Base-by-base conservation (phyloP, 2,797 vertebrate genomes). In the Denticeps clupeoides region DNA sequence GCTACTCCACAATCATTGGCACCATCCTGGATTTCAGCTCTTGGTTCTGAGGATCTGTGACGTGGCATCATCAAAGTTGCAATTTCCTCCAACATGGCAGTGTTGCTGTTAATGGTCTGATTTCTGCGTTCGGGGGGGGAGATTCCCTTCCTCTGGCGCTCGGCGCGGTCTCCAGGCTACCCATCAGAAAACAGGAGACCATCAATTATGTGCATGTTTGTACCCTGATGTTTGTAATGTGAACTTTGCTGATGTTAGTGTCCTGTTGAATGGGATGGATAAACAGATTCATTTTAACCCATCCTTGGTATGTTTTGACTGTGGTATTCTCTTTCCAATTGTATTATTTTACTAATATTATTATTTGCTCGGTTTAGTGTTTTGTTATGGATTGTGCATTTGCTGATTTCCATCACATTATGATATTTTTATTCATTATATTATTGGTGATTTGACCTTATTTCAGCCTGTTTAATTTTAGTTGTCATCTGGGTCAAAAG, bases 91-190 rank as follows among this genome's bases (percentile, higher is more conserved):
- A 25, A 42, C 10, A 6, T 28, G 25, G 64, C 57, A 19, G 51
- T 56, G 62, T 58, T 52, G 43, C 31, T 41, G 46, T 43, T 49
- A 61, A 55, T 68, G 60, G 55, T 69, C 48, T 49, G 58, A 67
- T 51, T 23, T 67, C 43, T 76, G 64, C 61, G 67, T 59, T 73
- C 56, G 54, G 51, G 72, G 59, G 59, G 65, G 58, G 28, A 19
- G 4, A 29, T 53, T 67, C 61, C 7, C 5, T 56, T 41, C n/a
- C 29, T 29, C 61, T 55, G 40, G 48, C 13, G 47, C 19, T 19
- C 48, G 40, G 49, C 25, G 28, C 25, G 18, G 24, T 27, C 27
- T 27, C 25, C 49, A 25, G 40, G 27, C 13, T 26, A 13, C 4
- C 31, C 11, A 38, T 38, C 35, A 21, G 10, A 32, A 4, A 38